Evolutionary conservation across 2,797 vertebrate species (phyloP), one percentile per base, ranked within the genome.

Genomic region (Rhabdophis nuchalis): DNA sequence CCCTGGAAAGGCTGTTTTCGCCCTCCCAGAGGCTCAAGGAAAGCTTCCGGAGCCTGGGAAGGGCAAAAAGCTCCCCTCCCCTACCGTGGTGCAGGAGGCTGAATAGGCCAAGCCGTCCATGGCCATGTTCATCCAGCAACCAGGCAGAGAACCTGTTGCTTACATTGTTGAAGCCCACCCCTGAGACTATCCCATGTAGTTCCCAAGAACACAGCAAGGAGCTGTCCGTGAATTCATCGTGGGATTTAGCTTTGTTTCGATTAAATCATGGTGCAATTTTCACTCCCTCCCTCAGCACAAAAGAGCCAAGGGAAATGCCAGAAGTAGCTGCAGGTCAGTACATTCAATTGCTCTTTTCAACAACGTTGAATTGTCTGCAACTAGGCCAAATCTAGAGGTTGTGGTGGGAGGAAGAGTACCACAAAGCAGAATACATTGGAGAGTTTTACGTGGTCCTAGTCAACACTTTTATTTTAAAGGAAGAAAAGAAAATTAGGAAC

Each of bases 381-480:
- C 8, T 52, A 77, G 10, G 41, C 32, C 54, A 29, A 25, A 25
- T 16, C 16, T 18, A 88, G 64, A 23, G 1, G 23, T 9, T 14
- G 36, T 8, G 8, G 72, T 11, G 9, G 11, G 10, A 82, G 27
- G 4, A 16, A 20, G 7, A 56, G n/a, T 16, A 89, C 46, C 50
- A 32, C 16, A 87, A 9, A 58, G 5, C 27, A 85, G 50, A 32
- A 20, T 85, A 77, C 23, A 77, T 77, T 77, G 85, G 4, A 90
- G 53, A 6, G 13, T 23, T 27, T 56, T 13, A 77, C 5, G 36
- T 91, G 52, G 41, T 27, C 88, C 96, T 89, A 50, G 25, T 92
- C 93, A 82, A 93, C 94, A 77, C 18, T 53, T 95, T 64, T 90
- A 4, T 93, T 89, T 94, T 90, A 94, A 94, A 95, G 93, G 72